phyloP scores from a whole-genome alignment of 2,113 vertebrate genomes.

The human (Homo sapiens) region DNA sequence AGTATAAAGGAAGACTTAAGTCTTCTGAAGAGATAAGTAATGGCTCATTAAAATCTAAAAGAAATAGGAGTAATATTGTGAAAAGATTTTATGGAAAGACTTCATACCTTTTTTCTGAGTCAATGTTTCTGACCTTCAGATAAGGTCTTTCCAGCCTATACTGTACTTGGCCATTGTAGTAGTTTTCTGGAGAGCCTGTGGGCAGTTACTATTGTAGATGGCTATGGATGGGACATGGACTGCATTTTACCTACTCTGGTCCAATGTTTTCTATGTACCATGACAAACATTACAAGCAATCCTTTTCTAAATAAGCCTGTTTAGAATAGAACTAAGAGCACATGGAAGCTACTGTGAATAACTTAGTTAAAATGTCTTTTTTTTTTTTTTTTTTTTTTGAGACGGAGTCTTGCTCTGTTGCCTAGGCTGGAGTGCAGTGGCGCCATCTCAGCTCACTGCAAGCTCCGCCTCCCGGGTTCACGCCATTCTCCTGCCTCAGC shows the following conservation, averaged over 20 bases:
- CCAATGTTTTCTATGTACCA: neutral
- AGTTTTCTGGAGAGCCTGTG: neutral
- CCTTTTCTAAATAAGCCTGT: neutral
- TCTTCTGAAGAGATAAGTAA: neutral
- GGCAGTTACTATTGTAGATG: neutral
- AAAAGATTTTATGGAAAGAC: slow-evolving; percentile 5
- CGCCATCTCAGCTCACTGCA: too few species aligned
- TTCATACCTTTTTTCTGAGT: neutral
- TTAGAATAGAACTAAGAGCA: neutral
- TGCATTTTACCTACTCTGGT: neutral
- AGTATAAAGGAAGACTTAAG: neutral
- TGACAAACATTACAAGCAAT: neutral
- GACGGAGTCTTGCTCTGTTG: too few species aligned
- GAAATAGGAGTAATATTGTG: neutral
- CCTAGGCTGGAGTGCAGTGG: too few species aligned
- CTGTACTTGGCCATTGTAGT: neutral
- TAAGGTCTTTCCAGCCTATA: neutral
- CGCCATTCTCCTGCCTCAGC: too few species aligned
- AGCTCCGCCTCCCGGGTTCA: too few species aligned
- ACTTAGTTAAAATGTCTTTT: neutral
- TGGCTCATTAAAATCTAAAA: neutral
- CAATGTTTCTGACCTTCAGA: neutral
- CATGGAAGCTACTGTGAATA: neutral
- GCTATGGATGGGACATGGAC: neutral
- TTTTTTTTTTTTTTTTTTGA: too few species aligned